A percentile compares a stretch with the other conserved stretches of the same genome.
These are phyloP conservation scores for Hippoglossus stenolepis DNA, from an alignment of 2,113 vertebrate genomes.

Conservation along the genomic window DNA sequence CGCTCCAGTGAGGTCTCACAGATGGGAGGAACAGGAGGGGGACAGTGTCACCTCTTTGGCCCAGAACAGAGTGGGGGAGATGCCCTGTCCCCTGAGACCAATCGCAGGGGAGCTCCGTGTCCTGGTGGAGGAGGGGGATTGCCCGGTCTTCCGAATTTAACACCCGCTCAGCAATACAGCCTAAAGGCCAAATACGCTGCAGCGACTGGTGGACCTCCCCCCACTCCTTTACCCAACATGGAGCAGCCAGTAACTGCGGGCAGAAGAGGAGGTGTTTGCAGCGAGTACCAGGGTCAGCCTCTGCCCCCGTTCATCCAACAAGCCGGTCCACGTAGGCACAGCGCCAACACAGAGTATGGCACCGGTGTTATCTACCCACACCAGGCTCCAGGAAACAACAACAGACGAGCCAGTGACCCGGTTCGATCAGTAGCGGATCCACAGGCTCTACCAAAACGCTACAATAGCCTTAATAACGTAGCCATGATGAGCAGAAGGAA, in stretches of 20 bases:
- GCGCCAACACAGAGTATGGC: slow-evolving; percentile 86
- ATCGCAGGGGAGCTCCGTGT: slow-evolving; percentile 78
- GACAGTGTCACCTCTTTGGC: slow-evolving; percentile 69
- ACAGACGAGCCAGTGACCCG: slow-evolving; percentile 92
- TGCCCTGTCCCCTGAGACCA: slow-evolving; percentile 81
- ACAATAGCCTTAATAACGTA: slow-evolving; percentile 89
- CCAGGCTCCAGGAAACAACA: slow-evolving; percentile 79
- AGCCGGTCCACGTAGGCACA: slow-evolving; percentile 80
- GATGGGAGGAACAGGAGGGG: slow-evolving; percentile 58
- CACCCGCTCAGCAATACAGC: slow-evolving; percentile 91
- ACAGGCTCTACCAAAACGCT: slow-evolving; percentile 84
- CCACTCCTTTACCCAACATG: slow-evolving; percentile 86
- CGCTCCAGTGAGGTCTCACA: slow-evolving; percentile 86
- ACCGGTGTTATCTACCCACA: slow-evolving; percentile 82
- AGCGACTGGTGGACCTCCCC: slow-evolving; percentile 90
- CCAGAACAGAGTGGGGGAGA: slow-evolving; percentile 76
- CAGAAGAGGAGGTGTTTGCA: slow-evolving; percentile 70
- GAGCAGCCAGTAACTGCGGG: slow-evolving; percentile 77
- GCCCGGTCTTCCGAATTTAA: slow-evolving; percentile 87
- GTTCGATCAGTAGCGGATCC: slow-evolving; percentile 80
- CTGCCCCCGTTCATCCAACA: slow-evolving; percentile 81
- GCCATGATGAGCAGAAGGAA: slow-evolving; percentile 80
- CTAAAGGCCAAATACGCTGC: slow-evolving; percentile 93
- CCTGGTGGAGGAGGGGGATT: slow-evolving; percentile 73
- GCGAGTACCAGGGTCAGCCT: slow-evolving; percentile 78